Conservation (phyloP, 2,888 invertebrate species). For the Eristalis pertinax region DNA sequence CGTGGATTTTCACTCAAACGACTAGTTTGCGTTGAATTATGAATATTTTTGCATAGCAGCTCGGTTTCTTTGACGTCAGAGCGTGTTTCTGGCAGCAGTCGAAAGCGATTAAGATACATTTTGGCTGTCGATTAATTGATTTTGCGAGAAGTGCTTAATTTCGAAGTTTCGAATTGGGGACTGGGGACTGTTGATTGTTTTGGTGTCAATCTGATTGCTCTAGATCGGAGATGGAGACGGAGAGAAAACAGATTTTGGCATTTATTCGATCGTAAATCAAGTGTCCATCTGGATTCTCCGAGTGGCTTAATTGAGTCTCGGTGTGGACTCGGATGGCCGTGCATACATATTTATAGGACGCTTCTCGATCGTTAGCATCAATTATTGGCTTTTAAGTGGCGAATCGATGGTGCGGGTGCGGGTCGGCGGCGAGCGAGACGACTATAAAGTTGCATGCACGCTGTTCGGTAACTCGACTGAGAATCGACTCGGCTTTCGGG, state of each 20-base stretch:
- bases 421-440: background rate
- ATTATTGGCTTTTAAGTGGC: slow-evolving; percentile 1
- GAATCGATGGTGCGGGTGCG: background rate
- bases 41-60: slow-evolving; percentile 2
- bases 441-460: background rate
- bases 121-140: background rate
- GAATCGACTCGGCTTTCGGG: background rate
- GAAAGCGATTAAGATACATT: background rate
- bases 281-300: background rate
- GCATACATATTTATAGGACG: background rate
- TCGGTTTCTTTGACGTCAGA: background rate
- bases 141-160: background rate
- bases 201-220: background rate
- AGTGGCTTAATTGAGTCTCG: background rate
- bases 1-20: background rate
- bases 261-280: background rate
- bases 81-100: background rate
- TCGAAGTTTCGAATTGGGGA: background rate
- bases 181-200: background rate
- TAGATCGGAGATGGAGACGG: background rate
- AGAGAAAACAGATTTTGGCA: background rate
- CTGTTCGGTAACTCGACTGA: background rate
- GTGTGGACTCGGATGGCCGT: background rate
- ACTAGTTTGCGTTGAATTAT: background rate
- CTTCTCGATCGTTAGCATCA: background rate